These are phyloP conservation scores for Hydroisotoma schaefferi DNA, from an alignment of 2,888 invertebrate genomes.

Conservation along the genomic window DNA sequence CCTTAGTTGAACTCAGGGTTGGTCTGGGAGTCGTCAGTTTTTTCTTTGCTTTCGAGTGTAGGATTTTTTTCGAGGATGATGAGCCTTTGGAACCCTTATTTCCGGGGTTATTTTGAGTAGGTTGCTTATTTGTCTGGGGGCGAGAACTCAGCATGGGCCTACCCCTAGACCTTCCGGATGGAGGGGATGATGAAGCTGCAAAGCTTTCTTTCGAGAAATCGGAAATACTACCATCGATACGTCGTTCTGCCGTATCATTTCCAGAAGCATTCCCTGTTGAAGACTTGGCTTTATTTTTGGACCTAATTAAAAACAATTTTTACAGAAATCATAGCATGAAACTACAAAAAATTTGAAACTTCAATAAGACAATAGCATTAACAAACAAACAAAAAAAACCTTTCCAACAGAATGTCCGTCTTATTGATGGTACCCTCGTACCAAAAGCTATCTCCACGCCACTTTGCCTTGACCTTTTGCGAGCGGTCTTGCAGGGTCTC, in stretches of 20 bases:
- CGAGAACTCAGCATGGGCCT: no score
- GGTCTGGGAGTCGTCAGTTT: no score
- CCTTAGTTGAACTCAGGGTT: no score
- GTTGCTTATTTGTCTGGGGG: no score
- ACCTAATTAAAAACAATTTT: no score
- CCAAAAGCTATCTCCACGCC: slow-evolving; percentile 10
- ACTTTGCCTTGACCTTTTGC: slow-evolving; percentile 8
- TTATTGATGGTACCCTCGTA: not conserved
- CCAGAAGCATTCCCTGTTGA: not conserved
- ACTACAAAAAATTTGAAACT: no score
- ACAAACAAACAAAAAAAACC: no score
- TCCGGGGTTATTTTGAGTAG: not conserved
- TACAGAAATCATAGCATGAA: no score
- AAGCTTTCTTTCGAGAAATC: not conserved
- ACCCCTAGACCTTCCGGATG: no score
- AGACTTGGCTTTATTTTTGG: no score
- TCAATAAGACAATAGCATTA: no score
- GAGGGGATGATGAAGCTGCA: not conserved
- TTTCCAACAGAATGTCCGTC: not conserved
- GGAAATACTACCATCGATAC: not conserved
- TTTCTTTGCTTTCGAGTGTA: no score
- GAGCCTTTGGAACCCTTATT: not conserved
- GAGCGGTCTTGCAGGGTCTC: not conserved
- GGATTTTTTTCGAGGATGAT: not conserved
- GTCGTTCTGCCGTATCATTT: not conserved